A percentile compares a stretch with the other conserved stretches of the same genome.
Evolutionary conservation across 2,113 vertebrate genomes (phyloP).

Genomic region (Hypomesus transpacificus): DNA sequence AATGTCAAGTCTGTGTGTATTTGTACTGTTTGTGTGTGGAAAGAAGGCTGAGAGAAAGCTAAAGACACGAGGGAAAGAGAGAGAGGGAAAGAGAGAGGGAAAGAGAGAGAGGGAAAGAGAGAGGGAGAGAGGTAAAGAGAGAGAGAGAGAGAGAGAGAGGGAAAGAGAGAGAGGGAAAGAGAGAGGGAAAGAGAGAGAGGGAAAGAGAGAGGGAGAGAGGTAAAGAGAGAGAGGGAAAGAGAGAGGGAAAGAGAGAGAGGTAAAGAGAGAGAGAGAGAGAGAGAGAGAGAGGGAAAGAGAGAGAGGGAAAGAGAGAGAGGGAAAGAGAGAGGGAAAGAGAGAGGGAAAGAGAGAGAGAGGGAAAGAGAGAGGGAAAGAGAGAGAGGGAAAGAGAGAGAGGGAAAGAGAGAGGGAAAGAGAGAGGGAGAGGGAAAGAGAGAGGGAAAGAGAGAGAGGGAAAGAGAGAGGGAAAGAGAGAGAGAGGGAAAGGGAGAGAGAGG

Average conservation of each 20-base stretch:
- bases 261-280: too few species aligned
- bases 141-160: background rate
- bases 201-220: background rate
- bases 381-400: background rate
- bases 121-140: too few species aligned
- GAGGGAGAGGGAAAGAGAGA: constrained; percentile 2
- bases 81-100: background rate
- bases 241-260: background rate
- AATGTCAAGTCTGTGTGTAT: background rate
- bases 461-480: too few species aligned
- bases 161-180: background rate
- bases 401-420: background rate
- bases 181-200: background rate
- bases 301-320: background rate
- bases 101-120: background rate
- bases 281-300: background rate
- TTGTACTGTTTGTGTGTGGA: background rate
- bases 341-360: too few species aligned
- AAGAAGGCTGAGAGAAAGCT: too few species aligned
- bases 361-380: background rate
- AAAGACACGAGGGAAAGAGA: background rate
- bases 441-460: background rate
- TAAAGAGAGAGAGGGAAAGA: background rate
- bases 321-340: too few species aligned
- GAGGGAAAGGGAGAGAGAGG: background rate